phyloP scores from a whole-genome alignment of 2,113 vertebrate species.

The Apodemus speciosus region DNA sequence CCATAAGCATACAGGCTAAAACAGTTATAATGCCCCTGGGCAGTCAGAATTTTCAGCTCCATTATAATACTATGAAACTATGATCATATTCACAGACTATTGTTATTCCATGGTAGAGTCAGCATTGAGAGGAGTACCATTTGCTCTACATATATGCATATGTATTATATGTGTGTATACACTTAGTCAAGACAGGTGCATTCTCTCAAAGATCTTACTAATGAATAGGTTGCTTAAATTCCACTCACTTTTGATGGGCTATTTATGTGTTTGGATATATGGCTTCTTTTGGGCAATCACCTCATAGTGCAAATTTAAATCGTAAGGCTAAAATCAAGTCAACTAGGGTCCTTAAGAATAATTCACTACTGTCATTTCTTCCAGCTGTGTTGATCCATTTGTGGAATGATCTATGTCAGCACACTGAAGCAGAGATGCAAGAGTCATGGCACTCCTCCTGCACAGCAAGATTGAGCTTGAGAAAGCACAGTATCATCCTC shows the following conservation, averaged over 20 bases:
- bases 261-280: not conserved
- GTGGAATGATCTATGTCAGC: not conserved
- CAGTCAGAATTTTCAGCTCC: not conserved
- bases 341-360: not conserved
- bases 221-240: conserved; percentile 26
- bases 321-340: not conserved
- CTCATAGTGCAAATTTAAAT: not conserved
- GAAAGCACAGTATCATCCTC: not conserved
- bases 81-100: not conserved
- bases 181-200: not conserved
- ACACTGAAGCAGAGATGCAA: not conserved
- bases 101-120: not conserved
- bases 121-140: not conserved
- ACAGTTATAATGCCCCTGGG: not conserved
- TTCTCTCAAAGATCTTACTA: not conserved
- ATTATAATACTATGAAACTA: not conserved
- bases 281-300: not conserved
- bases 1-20: not conserved
- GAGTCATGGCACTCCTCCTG: not conserved
- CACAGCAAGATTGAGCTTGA: not conserved
- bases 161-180: not conserved
- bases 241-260: not conserved
- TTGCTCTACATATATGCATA: not conserved
- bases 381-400: not conserved
- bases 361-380: not conserved